Conservation (phyloP, 2,888 invertebrate species). For the Geotrupes spiniger region DNA sequence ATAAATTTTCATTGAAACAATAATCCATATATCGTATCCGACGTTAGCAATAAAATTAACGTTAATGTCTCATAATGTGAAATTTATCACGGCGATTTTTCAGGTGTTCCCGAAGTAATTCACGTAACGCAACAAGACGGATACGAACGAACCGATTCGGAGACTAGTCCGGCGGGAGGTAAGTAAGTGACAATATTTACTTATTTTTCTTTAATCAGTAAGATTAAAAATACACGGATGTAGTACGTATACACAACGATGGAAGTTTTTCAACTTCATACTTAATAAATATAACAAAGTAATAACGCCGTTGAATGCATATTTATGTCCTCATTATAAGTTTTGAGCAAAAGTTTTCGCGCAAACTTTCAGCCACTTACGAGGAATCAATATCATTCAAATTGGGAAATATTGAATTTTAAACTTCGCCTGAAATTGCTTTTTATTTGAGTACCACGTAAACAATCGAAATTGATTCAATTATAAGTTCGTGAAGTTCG, state of each 20-base stretch:
- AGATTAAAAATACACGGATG: background rate
- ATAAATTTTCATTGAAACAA: background rate
- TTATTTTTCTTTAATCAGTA: constrained; percentile 1
- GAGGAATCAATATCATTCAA: constrained; percentile 17
- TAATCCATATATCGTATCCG: background rate
- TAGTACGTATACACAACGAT: no score
- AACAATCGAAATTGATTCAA: constrained; percentile 36
- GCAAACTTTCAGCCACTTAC: no score
- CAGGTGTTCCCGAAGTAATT: constrained; percentile 77
- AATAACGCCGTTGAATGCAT: no score
- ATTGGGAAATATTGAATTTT: constrained; percentile 14
- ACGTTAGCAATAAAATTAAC: background rate
- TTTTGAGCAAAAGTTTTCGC: no score
- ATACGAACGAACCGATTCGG: constrained; percentile 60
- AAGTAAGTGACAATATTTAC: constrained; percentile 63
- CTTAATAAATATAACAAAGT: no score
- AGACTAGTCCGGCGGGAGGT: constrained; percentile 67
- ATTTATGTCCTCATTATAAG: no score
- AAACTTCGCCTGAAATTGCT: constrained; percentile 7
- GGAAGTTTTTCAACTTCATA: no score
- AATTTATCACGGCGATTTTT: constrained; percentile 26
- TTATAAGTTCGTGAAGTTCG: constrained; percentile 27
- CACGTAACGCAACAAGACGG: constrained; percentile 61
- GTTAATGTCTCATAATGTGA: background rate
- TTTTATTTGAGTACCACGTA: constrained; percentile 21